phyloP scores from a whole-genome alignment of 2,113 vertebrate genomes.

The Balaeniceps rex region DNA sequence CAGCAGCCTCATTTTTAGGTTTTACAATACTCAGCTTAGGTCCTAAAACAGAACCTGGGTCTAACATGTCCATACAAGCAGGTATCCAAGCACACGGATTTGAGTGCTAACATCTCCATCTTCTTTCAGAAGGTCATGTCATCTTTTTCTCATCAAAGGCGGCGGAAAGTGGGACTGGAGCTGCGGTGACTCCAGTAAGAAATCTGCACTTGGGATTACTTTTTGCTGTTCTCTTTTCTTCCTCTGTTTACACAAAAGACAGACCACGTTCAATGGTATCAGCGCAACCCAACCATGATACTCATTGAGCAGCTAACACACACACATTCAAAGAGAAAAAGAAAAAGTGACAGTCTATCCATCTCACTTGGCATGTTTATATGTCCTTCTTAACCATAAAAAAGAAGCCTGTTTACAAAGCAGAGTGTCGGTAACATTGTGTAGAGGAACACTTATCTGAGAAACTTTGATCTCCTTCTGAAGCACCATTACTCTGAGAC shows the following conservation, averaged over 20 bases:
- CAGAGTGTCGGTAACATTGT: constrained; percentile 72
- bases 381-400: constrained; percentile 67
- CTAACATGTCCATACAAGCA: neutral
- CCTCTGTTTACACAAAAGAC: constrained; percentile 45
- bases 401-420: constrained; percentile 71
- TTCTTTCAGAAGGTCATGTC: neutral
- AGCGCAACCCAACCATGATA: neutral
- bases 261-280: neutral
- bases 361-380: constrained; percentile 73
- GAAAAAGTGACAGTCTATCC: constrained; percentile 63
- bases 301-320: constrained; percentile 18
- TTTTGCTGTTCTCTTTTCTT: neutral
- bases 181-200: neutral
- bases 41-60: neutral
- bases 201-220: neutral
- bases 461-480: constrained; percentile 72
- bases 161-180: neutral
- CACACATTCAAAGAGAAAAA: constrained; percentile 41
- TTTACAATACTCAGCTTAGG: neutral
- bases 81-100: neutral
- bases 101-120: neutral
- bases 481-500: constrained; percentile 62
- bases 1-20: neutral
- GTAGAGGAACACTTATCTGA: constrained; percentile 69
- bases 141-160: neutral